Evolutionary conservation across 2,888 invertebrate species (phyloP).

Genomic region (Hedychridium roseum): DNA sequence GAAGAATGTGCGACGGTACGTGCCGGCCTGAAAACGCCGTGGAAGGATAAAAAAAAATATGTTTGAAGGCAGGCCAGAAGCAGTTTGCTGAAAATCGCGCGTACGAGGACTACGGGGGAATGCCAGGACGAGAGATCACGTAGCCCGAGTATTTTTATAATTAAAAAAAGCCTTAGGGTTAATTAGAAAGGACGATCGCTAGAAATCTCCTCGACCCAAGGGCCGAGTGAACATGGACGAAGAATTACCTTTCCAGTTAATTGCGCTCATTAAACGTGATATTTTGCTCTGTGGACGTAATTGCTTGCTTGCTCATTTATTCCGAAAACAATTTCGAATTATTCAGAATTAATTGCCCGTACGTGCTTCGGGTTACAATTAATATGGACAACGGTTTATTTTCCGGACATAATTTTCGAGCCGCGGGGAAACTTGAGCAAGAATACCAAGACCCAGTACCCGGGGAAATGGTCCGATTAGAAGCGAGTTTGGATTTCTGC

Average conservation of each 20-base stretch:
- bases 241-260: slow-evolving; percentile 56
- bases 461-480: too few relatives aligned
- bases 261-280: slow-evolving; percentile 42
- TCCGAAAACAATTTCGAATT: too few relatives aligned
- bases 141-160: slow-evolving; percentile 45
- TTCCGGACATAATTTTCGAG: too few relatives aligned
- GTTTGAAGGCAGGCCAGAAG: background rate
- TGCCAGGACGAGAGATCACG: slow-evolving; percentile 21
- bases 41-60: background rate
- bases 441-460: too few relatives aligned
- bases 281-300: too few relatives aligned
- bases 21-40: background rate
- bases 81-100: slow-evolving; percentile 18
- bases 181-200: slow-evolving; percentile 47
- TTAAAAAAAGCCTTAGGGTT: slow-evolving; percentile 54
- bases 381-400: too few relatives aligned
- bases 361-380: too few relatives aligned
- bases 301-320: too few relatives aligned
- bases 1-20: slow-evolving; percentile 5
- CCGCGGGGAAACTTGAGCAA: too few relatives aligned
- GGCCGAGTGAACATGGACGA: slow-evolving; percentile 15
- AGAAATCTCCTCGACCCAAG: slow-evolving; percentile 9
- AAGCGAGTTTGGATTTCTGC: too few relatives aligned
- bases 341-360: too few relatives aligned
- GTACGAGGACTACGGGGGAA: slow-evolving; percentile 38